Conservation (phyloP, 2,113 vertebrate species). For the Ictalurus furcatus region DNA sequence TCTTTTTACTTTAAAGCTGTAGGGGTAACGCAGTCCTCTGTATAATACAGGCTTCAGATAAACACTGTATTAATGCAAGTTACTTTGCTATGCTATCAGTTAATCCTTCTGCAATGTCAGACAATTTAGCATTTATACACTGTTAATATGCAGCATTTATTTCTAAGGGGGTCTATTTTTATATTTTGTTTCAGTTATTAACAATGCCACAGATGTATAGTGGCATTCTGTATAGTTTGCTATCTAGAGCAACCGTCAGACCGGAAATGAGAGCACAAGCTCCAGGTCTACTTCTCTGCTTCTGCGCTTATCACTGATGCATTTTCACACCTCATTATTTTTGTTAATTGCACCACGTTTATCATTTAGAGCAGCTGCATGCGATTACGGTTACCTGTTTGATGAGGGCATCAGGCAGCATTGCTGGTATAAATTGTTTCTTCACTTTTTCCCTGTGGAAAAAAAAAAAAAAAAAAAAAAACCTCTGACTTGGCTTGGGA, state of each 20-base stretch:
- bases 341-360: conserved; percentile 49
- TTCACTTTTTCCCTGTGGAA: background rate
- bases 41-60: background rate
- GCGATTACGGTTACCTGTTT: conserved; percentile 53
- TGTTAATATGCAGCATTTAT: background rate
- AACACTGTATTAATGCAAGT: background rate
- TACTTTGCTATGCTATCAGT: background rate
- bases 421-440: background rate
- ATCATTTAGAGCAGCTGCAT: conserved; percentile 50
- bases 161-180: background rate
- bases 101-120: background rate
- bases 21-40: background rate
- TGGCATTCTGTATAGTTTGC: background rate
- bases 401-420: conserved; percentile 8
- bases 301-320: conserved; percentile 19
- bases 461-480: background rate
- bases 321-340: conserved; percentile 54
- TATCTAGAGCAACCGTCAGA: conserved; percentile 17
- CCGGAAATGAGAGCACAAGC: conserved; percentile 29
- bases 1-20: conserved; percentile 3
- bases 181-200: background rate
- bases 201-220: background rate
- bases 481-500: conserved; percentile 19
- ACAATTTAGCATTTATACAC: background rate
- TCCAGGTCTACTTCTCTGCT: conserved; percentile 3